phyloP scores from a whole-genome alignment of 2,113 vertebrate species.

The Corythornis vintsioides region DNA sequence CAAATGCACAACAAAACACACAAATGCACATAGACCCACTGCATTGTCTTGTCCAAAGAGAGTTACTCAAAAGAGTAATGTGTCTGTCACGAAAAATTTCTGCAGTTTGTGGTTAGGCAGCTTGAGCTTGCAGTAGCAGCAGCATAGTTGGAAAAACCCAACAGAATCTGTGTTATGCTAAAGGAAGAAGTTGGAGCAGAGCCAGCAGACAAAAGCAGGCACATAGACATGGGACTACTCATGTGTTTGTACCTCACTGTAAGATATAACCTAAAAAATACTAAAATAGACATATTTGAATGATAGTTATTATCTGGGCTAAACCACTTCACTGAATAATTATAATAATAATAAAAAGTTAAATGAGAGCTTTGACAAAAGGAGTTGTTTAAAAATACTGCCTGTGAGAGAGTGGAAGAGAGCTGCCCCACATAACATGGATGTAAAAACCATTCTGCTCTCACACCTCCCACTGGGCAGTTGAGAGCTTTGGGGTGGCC shows the following conservation, averaged over 20 bases:
- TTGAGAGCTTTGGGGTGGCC: background rate
- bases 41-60: background rate
- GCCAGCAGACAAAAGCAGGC: background rate
- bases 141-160: background rate
- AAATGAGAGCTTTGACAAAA: background rate
- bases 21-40: background rate
- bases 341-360: background rate
- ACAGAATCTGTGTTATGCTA: background rate
- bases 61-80: background rate
- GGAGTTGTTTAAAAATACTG: background rate
- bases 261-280: background rate
- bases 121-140: background rate
- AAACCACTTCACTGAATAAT: background rate
- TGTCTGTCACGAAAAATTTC: background rate
- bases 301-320: background rate
- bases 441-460: background rate
- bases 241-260: background rate
- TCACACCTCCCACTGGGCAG: background rate
- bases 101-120: background rate
- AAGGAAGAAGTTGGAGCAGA: background rate
- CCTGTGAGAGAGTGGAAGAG: background rate
- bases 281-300: background rate
- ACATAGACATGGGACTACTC: background rate
- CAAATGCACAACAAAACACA: too few species aligned
- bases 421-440: fast-evolving